Conservation (phyloP, 1,140 invertebrate genomes). For the Cephus cinctus region DNA sequence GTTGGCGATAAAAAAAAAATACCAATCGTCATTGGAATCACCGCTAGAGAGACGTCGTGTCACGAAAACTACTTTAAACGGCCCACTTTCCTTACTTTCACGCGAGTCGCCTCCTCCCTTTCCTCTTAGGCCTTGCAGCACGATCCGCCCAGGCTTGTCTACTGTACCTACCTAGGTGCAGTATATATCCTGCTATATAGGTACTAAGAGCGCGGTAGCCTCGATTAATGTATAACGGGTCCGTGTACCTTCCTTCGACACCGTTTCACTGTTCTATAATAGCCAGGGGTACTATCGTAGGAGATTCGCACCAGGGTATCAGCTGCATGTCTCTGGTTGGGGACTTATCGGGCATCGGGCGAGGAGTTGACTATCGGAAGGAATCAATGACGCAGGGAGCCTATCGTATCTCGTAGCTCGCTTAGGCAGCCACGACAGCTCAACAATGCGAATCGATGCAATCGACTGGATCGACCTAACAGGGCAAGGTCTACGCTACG, state of each 20-base stretch:
- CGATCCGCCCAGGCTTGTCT: neutral
- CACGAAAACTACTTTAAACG: too few relatives aligned
- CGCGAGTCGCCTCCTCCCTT: neutral
- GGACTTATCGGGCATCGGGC: neutral
- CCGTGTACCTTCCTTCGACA: too few relatives aligned
- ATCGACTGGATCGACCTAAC: too few relatives aligned
- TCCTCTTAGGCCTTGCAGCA: neutral
- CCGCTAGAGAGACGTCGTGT: too few relatives aligned
- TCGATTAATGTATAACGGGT: slow-evolving; percentile 13
- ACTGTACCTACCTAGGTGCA: slow-evolving; percentile 3
- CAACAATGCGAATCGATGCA: too few relatives aligned
- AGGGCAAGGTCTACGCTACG: too few relatives aligned
- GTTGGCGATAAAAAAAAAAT: too few relatives aligned
- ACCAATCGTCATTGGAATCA: too few relatives aligned
- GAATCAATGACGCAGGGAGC: slow-evolving; percentile 7
- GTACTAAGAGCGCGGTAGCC: slow-evolving; percentile 4
- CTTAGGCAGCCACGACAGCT: too few relatives aligned
- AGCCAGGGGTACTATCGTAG: neutral
- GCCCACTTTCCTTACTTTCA: slow-evolving; percentile 14
- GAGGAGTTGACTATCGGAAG: slow-evolving; percentile 4
- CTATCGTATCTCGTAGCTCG: slow-evolving; percentile 1
- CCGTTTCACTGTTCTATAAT: slow-evolving; percentile 4
- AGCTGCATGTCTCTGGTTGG: neutral
- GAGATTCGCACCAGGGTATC: too few relatives aligned
- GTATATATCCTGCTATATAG: neutral